These are phyloP conservation scores for Sepioteuthis lessoniana DNA, from an alignment of 2,888 invertebrate genomes.

Conservation along the genomic window DNA sequence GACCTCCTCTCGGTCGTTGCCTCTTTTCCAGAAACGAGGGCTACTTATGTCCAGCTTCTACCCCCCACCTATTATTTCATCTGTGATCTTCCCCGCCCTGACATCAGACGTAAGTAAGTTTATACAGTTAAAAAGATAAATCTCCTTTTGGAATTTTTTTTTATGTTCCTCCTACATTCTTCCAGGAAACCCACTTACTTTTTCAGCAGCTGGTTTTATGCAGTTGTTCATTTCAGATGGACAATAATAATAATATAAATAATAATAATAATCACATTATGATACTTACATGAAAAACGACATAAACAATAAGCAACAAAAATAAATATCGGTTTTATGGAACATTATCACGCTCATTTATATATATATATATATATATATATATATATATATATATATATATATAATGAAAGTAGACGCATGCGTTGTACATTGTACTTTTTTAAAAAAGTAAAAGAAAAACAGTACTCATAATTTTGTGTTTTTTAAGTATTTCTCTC, in stretches of 20 bases:
- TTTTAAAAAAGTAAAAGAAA: too few species aligned
- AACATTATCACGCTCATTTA: too few species aligned
- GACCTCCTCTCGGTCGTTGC: background rate
- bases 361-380: too few species aligned
- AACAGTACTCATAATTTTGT: too few species aligned
- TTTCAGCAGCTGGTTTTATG: background rate
- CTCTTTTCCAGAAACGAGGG: background rate
- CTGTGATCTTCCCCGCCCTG: background rate
- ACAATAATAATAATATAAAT: background rate
- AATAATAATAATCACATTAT: background rate
- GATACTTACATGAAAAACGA: background rate
- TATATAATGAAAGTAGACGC: too few species aligned
- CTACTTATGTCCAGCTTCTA: background rate
- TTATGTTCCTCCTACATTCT: background rate
- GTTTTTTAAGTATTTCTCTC: too few species aligned
- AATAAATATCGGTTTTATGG: too few species aligned
- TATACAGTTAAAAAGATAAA: background rate
- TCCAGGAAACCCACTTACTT: background rate
- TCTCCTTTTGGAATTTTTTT: background rate
- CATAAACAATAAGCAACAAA: too few species aligned
- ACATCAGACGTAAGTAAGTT: background rate
- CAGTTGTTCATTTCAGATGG: background rate
- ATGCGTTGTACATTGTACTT: too few species aligned
- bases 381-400: too few species aligned
- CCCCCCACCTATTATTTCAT: background rate